These are phyloP conservation scores for Dipodomys stephensi DNA, from an alignment of 2,113 vertebrate genomes.

Conservation along the genomic window DNA sequence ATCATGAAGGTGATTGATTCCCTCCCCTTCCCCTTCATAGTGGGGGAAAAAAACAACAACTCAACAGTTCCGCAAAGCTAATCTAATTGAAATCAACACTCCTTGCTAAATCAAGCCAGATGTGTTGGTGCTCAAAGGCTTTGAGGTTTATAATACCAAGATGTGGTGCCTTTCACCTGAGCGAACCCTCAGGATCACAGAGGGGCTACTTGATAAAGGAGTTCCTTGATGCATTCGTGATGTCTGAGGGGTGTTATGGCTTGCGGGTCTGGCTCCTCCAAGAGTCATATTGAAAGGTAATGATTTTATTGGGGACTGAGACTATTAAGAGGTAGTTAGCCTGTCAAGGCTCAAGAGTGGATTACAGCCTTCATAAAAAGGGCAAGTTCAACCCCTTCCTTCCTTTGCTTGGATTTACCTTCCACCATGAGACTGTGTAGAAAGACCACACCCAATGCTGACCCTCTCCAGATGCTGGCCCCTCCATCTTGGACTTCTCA, in stretches of 20 bases:
- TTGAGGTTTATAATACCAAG: neutral
- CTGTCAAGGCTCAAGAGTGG: rapidly evolving
- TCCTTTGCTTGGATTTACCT: neutral
- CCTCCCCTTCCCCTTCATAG: too few relatives aligned
- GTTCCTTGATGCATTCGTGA: too few relatives aligned
- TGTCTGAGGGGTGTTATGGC: neutral
- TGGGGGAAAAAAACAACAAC: neutral
- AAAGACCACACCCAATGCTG: neutral
- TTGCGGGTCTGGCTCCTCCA: neutral
- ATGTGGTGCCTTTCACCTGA: too few relatives aligned
- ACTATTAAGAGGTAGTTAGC: neutral
- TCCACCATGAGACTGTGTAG: rapidly evolving
- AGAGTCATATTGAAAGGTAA: neutral
- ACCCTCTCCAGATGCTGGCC: too few relatives aligned
- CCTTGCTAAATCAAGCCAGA: neutral
- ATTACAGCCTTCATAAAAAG: neutral
- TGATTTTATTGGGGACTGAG: neutral
- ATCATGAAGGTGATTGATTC: neutral
- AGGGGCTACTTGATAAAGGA: neutral
- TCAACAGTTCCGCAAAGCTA: neutral
- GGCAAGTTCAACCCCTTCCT: neutral
- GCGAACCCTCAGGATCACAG: neutral
- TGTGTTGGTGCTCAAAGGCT: neutral
- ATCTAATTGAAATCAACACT: neutral
- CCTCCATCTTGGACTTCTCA: neutral